These are phyloP conservation scores for Hemibagrus wyckioides DNA, from an alignment of 2,113 vertebrate genomes.

Conservation along the genomic window DNA sequence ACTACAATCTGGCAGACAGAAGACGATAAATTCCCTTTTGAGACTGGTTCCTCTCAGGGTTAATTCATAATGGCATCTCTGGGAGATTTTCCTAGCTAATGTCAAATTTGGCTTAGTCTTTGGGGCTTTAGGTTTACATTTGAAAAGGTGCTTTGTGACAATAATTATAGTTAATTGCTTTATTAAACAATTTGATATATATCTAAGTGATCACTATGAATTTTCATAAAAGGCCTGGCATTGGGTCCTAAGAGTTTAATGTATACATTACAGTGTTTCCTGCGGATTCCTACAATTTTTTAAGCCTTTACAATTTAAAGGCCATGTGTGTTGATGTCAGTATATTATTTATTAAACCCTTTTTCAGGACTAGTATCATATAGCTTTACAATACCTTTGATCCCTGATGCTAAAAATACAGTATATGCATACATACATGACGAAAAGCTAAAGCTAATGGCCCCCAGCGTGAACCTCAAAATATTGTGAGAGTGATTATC, in stretches of 20 bases:
- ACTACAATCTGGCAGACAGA: background rate
- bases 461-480: background rate
- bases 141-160: background rate
- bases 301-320: background rate
- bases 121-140: background rate
- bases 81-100: background rate
- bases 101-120: background rate
- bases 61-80: background rate
- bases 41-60: background rate
- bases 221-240: background rate
- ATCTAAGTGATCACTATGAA: background rate
- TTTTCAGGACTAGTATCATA: background rate
- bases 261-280: background rate
- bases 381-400: background rate
- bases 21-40: background rate
- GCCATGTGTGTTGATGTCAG: background rate
- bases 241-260: background rate
- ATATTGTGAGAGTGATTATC: conserved; percentile 23
- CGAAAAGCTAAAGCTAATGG: background rate
- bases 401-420: background rate
- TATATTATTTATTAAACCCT: background rate
- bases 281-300: background rate
- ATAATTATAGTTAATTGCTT: background rate
- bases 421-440: background rate
- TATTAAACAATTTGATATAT: background rate